Evolutionary conservation across 2,797 vertebrate genomes (phyloP), one percentile per base, ranked within the genome.

Genomic region (Microchirus variegatus): DNA sequence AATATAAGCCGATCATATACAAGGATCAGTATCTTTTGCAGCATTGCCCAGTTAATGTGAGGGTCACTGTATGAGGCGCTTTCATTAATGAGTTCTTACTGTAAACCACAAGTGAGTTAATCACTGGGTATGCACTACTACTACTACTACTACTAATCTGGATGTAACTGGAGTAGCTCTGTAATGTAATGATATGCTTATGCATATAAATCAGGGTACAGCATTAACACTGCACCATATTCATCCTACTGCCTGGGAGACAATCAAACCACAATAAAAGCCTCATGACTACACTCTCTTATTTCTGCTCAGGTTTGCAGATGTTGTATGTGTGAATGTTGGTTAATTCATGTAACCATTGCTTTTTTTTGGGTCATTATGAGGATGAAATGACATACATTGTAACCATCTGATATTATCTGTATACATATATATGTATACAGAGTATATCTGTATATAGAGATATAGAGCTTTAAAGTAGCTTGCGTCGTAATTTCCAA

Each of bases 131-230:
- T 41, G 7, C 60, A 46, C 41, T 51, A 19, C 13, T 60, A 46
- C 40, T 31, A 31, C 31, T 31, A 31, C 31, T 31, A 31, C 31
- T 31, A 8, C 31, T 78, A 50, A 73, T 76, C 62, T 63, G 42
- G 51, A 65, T 75, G 59, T 63, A 76, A 44, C 46, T 56, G 58
- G 54, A 67, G 49, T 64, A 63, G 51, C 49, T 37, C 53, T 48
- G 55, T 53, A 17, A 66, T 42, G 18, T 64, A 63, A 80, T 77
- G 47, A 60, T 52, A 70, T 67, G 51, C 74, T 57, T 56, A 9
- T 74, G 67, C 66, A 80, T 80, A 41, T 56, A 50, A 76, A 67
- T 70, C 49, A 59, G 58, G 22, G 52, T 44, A 31, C 37, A n/a
- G 43, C 35, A 50, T 70, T 22, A 78, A 45, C 54, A 19, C 65